These are phyloP conservation scores for Pterocles gutturalis DNA, from an alignment of 2,113 vertebrate species.

Conservation along the genomic window DNA sequence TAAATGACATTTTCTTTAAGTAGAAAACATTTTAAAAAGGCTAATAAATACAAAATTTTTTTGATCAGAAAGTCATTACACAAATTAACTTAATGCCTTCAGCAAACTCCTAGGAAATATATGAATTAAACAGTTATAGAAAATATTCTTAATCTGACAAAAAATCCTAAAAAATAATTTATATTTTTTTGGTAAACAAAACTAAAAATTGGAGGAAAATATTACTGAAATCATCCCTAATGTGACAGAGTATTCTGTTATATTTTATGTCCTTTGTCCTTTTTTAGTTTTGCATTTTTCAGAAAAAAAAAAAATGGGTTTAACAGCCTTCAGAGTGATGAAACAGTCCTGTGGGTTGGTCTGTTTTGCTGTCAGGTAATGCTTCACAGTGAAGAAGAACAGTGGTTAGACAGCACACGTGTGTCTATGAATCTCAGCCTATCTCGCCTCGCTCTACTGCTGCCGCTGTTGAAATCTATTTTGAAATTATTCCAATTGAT, in stretches of 20 bases:
- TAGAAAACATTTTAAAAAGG: not conserved
- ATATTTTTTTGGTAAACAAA: not conserved
- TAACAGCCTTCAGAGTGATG: not conserved
- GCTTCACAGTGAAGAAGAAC: not conserved
- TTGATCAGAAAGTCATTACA: not conserved
- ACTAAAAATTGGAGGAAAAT: not conserved
- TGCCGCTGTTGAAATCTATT: not conserved
- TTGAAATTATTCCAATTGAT: not conserved
- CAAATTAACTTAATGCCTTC: not conserved
- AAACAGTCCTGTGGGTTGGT: not conserved
- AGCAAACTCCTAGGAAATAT: not conserved
- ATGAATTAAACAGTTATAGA: not conserved
- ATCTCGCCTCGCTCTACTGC: not conserved
- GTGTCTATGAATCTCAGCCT: not conserved
- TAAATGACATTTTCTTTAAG: not conserved
- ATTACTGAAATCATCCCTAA: no score
- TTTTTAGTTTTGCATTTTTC: not conserved
- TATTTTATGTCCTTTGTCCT: not conserved
- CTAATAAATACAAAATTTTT: not conserved
- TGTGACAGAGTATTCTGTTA: no score
- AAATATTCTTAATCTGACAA: not conserved
- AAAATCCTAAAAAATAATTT: not conserved
- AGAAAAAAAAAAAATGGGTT: not conserved
- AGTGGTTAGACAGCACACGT: no score
- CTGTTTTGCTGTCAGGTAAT: not conserved